Evolutionary conservation across 2,113 vertebrate species (phyloP).

Genomic region (Hemicordylus capensis): DNA sequence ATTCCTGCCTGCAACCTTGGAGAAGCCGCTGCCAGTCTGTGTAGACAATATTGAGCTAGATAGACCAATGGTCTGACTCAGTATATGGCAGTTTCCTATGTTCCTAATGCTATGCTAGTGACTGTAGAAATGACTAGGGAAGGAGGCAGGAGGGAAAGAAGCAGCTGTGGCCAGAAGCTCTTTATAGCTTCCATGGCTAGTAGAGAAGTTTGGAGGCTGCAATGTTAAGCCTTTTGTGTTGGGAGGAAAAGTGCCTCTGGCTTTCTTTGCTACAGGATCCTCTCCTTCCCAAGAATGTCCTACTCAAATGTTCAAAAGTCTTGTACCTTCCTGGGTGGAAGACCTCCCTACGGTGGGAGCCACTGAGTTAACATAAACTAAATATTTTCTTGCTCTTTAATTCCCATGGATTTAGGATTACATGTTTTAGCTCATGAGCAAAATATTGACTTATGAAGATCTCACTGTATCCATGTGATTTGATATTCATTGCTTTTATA

Average conservation of each 20-base stretch:
- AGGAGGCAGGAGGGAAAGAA: background rate
- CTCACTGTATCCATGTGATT: background rate
- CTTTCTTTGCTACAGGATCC: background rate
- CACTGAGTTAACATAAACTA: background rate
- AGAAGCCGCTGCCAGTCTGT: too few relatives aligned
- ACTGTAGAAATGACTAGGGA: too few relatives aligned
- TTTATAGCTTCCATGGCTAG: background rate
- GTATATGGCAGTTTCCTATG: too few relatives aligned
- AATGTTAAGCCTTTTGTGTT: background rate
- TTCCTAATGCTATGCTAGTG: too few relatives aligned
- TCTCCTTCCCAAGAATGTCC: background rate
- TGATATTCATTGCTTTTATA: background rate
- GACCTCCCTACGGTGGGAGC: background rate
- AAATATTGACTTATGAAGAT: background rate
- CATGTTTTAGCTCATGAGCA: background rate
- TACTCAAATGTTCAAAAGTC: background rate
- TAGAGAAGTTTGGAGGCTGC: background rate
- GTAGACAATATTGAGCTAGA: too few relatives aligned
- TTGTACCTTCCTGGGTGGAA: background rate
- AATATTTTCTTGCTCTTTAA: conserved; percentile 5
- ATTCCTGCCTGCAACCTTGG: too few relatives aligned
- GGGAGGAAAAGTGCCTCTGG: background rate
- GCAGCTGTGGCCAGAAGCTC: background rate
- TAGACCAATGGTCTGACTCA: too few relatives aligned
- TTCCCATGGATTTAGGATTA: background rate